A percentile compares a stretch with the other conserved stretches of the same genome.
Conservation (phyloP, 2,113 vertebrate genomes). For the Monopterus albus region DNA sequence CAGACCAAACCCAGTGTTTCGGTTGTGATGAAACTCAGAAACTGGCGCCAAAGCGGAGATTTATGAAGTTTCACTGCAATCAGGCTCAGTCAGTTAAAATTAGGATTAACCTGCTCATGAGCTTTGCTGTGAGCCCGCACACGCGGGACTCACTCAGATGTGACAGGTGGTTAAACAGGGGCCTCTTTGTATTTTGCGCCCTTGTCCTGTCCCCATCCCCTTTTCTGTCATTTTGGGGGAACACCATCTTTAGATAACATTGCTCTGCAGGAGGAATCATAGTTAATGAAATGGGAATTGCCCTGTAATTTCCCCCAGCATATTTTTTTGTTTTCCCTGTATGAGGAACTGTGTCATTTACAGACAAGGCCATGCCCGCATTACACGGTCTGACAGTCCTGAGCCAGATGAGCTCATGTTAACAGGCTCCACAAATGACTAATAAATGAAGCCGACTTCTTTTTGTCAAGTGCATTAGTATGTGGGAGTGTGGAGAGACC, state of each 20-base stretch:
- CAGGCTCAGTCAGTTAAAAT: neutral
- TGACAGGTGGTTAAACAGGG: conserved; percentile 39
- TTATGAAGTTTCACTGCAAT: neutral
- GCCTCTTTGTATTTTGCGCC: conserved; percentile 28
- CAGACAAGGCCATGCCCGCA: conserved; percentile 10
- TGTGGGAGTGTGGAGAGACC: conserved; percentile 4
- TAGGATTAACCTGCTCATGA: conserved; percentile 38
- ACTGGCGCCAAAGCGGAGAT: neutral
- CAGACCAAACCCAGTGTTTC: neutral
- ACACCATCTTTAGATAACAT: neutral
- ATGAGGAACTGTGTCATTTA: conserved; percentile 21
- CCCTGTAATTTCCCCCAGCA: neutral
- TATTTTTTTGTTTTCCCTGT: conserved; percentile 20
- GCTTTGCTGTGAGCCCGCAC: conserved; percentile 15
- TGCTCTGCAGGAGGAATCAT: conserved; percentile 7
- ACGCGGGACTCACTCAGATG: conserved; percentile 2
- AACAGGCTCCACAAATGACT: conserved; percentile 18
- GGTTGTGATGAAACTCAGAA: neutral
- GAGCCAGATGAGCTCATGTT: conserved; percentile 6
- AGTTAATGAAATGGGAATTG: conserved; percentile 15
- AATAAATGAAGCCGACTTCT: conserved; percentile 22
- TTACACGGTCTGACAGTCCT: neutral
- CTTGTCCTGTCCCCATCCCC: neutral
- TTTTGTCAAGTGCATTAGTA: conserved; percentile 34
- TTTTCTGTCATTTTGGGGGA: conserved; percentile 14